Base-by-base conservation (phyloP, 1,140 invertebrate genomes). In the Drosophila sulfurigaster region DNA sequence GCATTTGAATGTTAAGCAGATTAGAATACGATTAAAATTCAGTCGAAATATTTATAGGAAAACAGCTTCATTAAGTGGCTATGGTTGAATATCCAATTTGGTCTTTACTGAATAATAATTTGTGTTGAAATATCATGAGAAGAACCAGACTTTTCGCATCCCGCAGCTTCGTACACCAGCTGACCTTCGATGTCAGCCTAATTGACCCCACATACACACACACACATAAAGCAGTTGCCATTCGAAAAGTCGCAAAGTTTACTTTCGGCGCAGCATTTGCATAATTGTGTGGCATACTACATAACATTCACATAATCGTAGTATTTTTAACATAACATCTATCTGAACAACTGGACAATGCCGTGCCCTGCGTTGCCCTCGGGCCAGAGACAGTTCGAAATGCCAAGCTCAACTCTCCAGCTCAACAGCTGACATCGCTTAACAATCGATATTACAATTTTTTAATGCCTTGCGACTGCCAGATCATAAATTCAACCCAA, bases 401-500 rank as follows among this genome's bases (percentile, higher is more conserved):
- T 67, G 75, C 41, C 30, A 41, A 67, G 52, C 68, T 74, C 60
- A 46, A 48, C 46, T 52, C 46, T 52, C 20, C 30, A 56, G 30
- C 78, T 82, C 64, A 78, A 66, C 66, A 69, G 59, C 64, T 86
- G 72, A 73, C 79, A 82, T 75, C 74, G 72, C 72, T 77, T 74
- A 70, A 73, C 79, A 78, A 88, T 88, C 80, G 83, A 87, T 87
- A 82, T 88, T 74, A 68, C 63, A 57, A 66, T 85, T 81, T 78
- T 86, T 56, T 65, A 65, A 62, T 75, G 56, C 57, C 57, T 60
- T 28, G 58, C 49, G 63, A 46, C 35, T 63, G 74, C 32, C 73
- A 75, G 70, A 72, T 89, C 83, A 83, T 88, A 83, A 89, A 88
- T 88, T 88, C 51, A 25, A n/a, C 3, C 20, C 3, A 32, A 5